Percentiles rank a stretch among this genome's conserved stretches.
These are phyloP conservation scores for Phaenicophaeus curvirostris DNA, from an alignment of 2,797 vertebrate genomes.

Conservation along the genomic window DNA sequence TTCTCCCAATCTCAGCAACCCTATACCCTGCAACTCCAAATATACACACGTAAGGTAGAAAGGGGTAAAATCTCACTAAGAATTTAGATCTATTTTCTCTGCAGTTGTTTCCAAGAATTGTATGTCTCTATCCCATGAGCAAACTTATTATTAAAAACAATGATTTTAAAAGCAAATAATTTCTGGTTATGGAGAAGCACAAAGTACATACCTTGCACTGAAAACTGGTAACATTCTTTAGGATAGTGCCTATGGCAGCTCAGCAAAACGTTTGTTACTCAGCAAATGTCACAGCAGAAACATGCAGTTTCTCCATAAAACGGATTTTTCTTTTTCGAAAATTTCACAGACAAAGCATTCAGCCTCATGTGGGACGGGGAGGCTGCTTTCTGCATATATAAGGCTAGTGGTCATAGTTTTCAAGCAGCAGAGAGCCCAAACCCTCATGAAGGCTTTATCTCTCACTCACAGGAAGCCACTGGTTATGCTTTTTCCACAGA, in stretches of 20 bases:
- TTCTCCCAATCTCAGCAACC: not conserved
- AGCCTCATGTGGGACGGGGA: not conserved
- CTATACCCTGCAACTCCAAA: not conserved
- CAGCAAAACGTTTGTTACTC: not conserved
- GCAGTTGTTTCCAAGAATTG: not conserved
- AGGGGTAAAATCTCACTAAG: not conserved
- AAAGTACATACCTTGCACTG: not conserved
- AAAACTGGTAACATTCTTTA: not conserved
- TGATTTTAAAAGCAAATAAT: not conserved
- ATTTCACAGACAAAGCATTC: not conserved
- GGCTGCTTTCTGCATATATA: fast-evolving
- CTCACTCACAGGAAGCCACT: not conserved
- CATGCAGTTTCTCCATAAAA: not conserved
- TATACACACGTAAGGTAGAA: not conserved
- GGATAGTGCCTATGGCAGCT: not conserved
- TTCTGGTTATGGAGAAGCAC: not conserved
- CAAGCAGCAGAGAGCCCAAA: not conserved
- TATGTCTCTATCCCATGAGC: not conserved
- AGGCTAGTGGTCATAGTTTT: not conserved
- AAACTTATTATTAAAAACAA: not conserved
- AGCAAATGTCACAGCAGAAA: not conserved
- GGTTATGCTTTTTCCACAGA: fast-evolving
- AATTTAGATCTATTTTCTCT: not conserved
- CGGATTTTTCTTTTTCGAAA: not conserved
- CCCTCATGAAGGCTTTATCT: not conserved